Base-by-base conservation (phyloP, 2,797 vertebrate species). In the Chaetophractus vellerosus region DNA sequence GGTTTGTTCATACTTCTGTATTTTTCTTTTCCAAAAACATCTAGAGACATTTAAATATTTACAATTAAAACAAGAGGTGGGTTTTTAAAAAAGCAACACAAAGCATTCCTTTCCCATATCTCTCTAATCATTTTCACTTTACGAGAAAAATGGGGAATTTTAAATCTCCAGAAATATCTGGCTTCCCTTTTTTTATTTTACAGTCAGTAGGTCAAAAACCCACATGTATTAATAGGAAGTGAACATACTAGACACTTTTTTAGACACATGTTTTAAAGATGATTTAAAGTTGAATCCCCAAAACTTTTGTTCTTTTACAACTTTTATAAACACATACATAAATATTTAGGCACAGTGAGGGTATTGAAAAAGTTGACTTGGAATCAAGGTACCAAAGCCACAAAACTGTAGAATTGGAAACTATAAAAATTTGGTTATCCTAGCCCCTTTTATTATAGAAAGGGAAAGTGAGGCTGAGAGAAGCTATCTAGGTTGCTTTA, bases 101-200 rank as follows among this genome's bases (percentile, higher is more conserved):
- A 59, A 26, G 36, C 76, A 50, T 50, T 38, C 6, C 84, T 83
- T 88, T 33, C 31, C 78, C 21, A 12, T n/a, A 28, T 45, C 23
- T 86, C 82, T 61, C 59, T 71, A 63, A 61, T 75, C n/a, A 87
- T 92, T 94, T 96, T 79, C 72, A 57, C 78, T 96, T 61, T 90
- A 57, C 85, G 86, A 41, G 78, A 79, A 50, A 55, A 74, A 69
- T 31, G 75, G 31, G 83, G 85, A 90, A 92, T 97, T 94, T 78
- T 26, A 93, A 94, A 88, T 94, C 45, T 95, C 91, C 83, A 93
- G 69, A 94, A 93, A 88, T 85, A 83, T 68, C 74, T 82, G 72
- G 72, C 95, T 95, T 87, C 84, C 87, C 6, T 52, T 64, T 71
- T 76, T 59, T 26, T 76, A 52, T 59, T 68, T 68, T 75, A 71